phyloP scores from a whole-genome alignment of 2,797 vertebrate species.

The Fistularia commersonii region DNA sequence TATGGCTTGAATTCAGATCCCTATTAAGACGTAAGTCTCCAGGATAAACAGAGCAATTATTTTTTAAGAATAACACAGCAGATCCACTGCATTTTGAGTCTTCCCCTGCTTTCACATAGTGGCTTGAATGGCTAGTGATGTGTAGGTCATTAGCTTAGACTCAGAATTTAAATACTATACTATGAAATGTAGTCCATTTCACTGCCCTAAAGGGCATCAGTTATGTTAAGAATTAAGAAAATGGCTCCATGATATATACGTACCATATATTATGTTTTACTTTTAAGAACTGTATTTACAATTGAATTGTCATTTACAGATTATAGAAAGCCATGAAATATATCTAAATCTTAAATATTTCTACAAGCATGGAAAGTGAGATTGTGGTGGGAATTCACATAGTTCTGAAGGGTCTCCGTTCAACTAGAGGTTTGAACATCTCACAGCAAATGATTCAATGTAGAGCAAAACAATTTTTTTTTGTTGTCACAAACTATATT shows the following conservation, averaged over 20 bases:
- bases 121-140: slow-evolving; percentile 21
- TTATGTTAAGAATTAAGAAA: slow-evolving; percentile 54
- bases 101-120: slow-evolving; percentile 16
- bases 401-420: no score
- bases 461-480: no score
- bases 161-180: neutral
- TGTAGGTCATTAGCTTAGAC: slow-evolving; percentile 28
- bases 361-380: neutral
- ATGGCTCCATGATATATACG: slow-evolving; percentile 40
- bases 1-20: no score
- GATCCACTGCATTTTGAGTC: slow-evolving; percentile 12
- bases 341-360: slow-evolving; percentile 8
- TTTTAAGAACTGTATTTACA: neutral
- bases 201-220: slow-evolving; percentile 41
- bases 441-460: no score
- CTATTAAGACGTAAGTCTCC: neutral
- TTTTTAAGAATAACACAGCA: slow-evolving; percentile 9
- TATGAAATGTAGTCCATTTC: no score
- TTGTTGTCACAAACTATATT: no score
- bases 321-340: slow-evolving; percentile 22
- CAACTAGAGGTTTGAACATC: no score
- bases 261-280: slow-evolving; percentile 40
- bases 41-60: slow-evolving; percentile 27
- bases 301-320: slow-evolving; percentile 25
- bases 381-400: no score